phyloP scores from a whole-genome alignment of 2,113 vertebrate genomes.

The Miniopterus natalensis region DNA sequence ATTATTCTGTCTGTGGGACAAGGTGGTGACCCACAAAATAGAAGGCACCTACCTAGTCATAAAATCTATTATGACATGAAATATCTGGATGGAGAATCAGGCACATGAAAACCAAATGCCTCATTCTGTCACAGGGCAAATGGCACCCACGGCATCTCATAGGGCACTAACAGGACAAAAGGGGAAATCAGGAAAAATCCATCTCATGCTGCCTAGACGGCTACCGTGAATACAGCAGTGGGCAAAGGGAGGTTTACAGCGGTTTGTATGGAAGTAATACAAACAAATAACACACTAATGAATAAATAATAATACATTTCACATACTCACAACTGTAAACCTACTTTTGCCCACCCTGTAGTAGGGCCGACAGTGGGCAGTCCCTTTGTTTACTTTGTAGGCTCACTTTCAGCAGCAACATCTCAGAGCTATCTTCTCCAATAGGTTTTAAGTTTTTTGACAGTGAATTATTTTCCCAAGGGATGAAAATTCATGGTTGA shows the following conservation, averaged over 20 bases:
- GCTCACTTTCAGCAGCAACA: background rate
- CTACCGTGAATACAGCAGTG: background rate
- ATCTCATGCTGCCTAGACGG: background rate
- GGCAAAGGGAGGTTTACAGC: background rate
- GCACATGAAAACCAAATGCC: background rate
- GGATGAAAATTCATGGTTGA: background rate
- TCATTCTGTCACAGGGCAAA: background rate
- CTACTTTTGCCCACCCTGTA: background rate
- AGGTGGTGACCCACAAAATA: background rate
- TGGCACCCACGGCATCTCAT: background rate
- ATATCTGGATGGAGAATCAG: background rate
- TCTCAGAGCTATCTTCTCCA: slow-evolving; percentile 54
- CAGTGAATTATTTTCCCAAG: slow-evolving; percentile 11
- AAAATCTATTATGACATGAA: background rate
- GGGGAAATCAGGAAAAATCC: background rate
- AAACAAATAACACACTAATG: background rate
- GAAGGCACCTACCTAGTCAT: background rate
- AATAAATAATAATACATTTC: background rate
- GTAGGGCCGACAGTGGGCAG: background rate
- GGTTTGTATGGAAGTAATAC: background rate
- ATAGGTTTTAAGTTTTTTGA: background rate
- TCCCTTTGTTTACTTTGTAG: background rate
- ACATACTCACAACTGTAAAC: background rate
- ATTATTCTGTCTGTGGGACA: background rate
- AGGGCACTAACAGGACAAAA: slow-evolving; percentile 7